Evolutionary conservation across 2,888 invertebrate species (phyloP), one percentile per base, ranked within the genome.

Genomic region (Sisyra nigra): DNA sequence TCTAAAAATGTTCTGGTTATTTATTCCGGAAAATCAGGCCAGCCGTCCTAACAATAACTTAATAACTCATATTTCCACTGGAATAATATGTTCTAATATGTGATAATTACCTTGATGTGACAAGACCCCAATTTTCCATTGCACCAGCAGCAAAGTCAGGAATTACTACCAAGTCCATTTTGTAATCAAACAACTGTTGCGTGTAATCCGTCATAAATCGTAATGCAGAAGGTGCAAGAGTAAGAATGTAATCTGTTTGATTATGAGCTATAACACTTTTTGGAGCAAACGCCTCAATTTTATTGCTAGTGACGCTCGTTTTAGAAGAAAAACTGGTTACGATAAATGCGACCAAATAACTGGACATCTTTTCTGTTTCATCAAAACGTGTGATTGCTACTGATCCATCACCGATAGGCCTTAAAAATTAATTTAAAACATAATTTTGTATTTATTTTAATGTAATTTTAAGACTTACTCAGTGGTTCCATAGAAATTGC

Each of bases 81-180:
- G 7, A 24, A 5, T 5, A 24, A 24, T 24, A 5, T 24, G 3
- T 24, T 24, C 11, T 10, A 32, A 40, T n/a, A 32, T 30, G n/a
- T n/a, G n/a, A n/a, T 13, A 38, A 44, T 48, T 57, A 78, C 80
- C 75, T 74, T 62, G 82, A 91, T 3, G 83, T 88, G 6, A 88
- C 70, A 17, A 91, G 66, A 6, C 89, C 91, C 88, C 89, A 91
- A 57, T 92, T 91, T 57, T 89, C 88, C 89, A 91, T 89, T 41
- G 89, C 89, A 35, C 84, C 85, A 48, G 82, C 78, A 38, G 72
- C 71, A 57, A 89, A 88, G 57, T 89, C 85, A 0, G 86, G 80
- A 46, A 92, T 71, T 2, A 86, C 88, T n/a, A 87, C 76, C 54
- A 88, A 76, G 55, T 89, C 83, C 59, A 88, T 69, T 57, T 88